phyloP scores from a whole-genome alignment of 2,888 invertebrate species.

The Drosophila mulleri region DNA sequence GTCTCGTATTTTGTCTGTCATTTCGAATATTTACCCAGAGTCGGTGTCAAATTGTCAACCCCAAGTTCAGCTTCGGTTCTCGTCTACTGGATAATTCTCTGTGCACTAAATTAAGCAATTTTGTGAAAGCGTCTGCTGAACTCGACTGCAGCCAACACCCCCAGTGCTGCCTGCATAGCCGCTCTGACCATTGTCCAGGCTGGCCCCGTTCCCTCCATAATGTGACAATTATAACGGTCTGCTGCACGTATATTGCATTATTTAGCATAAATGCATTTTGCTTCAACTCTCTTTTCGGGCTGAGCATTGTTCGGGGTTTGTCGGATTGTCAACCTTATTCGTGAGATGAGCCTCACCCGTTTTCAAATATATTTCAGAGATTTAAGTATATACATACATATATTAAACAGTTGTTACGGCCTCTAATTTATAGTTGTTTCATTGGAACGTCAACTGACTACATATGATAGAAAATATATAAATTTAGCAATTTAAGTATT shows the following conservation, averaged over 20 bases:
- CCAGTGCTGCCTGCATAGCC: not conserved
- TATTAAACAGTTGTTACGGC: not conserved
- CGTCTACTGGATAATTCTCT: slow-evolving; percentile 61
- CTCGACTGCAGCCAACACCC: slow-evolving; percentile 26
- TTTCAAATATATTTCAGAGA: not conserved
- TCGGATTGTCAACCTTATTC: not conserved
- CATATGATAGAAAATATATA: too few relatives aligned
- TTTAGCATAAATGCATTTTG: slow-evolving; percentile 74
- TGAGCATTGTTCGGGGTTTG: not conserved
- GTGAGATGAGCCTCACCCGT: not conserved
- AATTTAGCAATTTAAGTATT: too few relatives aligned
- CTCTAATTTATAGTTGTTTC: not conserved
- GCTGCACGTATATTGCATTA: slow-evolving; percentile 73
- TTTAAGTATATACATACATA: not conserved
- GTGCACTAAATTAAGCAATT: slow-evolving; percentile 80
- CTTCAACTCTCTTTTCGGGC: slow-evolving; percentile 7
- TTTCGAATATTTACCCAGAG: slow-evolving; percentile 10
- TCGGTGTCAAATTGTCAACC: slow-evolving; percentile 29
- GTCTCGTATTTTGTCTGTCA: slow-evolving; percentile 14
- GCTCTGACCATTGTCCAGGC: slow-evolving; percentile 27
- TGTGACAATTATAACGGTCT: slow-evolving; percentile 80
- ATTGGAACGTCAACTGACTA: too few relatives aligned
- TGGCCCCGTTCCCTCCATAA: slow-evolving; percentile 45
- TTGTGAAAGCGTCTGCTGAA: slow-evolving; percentile 49
- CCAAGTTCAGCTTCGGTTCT: slow-evolving; percentile 23